Evolutionary conservation across 1,140 invertebrate genomes (phyloP), one percentile per base, ranked within the genome.

Genomic region (Meloidogyne chitwoodi): DNA sequence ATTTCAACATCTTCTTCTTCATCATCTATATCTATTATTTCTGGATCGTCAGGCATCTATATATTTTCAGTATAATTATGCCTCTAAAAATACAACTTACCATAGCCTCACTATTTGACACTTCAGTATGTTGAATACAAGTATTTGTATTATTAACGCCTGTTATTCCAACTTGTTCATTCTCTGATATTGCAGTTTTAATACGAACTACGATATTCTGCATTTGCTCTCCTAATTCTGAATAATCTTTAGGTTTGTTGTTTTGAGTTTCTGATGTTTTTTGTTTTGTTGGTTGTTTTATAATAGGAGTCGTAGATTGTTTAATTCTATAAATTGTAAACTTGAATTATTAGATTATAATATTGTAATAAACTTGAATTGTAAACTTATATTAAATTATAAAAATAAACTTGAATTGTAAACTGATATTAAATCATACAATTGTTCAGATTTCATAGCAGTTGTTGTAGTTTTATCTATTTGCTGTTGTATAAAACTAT

Each of bases 381-480:
- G 16, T 19, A 48, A 48, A 48, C 44, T 48, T 48, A 44, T 14
- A 12, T 44, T 44, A 44, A 48, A 19, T 19, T 19, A 19, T 19
- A 48, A 48, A 48, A 48, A 48, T 19, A 48, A 48, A 48, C 0
- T 48, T 19, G 14, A 14, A 48, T 14, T 31, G 29, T 44, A 48
- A 48, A 48, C 16, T 16, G 2, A n/a, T n/a, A n/a, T n/a, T n/a
- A 19, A n/a, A 56, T 6, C 12, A 19, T 29, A 73, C 24, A 29
- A 65, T 29, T 27, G 56, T 63, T 73, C 71, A 14, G 71, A 61
- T 31, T 73, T 73, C 56, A 73, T 63, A 56, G 71, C 48, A 22
- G 71, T 48, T 31, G 41, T 27, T 62, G 41, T n/a, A 19, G 26
- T 31, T 27, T n/a, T 63, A 67, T 24, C 8, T 31, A 67, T 5